Percentiles rank a stretch among this genome's conserved stretches.
Evolutionary conservation across 2,888 invertebrate genomes (phyloP).

Genomic region (Eremobia ochroleuca): DNA sequence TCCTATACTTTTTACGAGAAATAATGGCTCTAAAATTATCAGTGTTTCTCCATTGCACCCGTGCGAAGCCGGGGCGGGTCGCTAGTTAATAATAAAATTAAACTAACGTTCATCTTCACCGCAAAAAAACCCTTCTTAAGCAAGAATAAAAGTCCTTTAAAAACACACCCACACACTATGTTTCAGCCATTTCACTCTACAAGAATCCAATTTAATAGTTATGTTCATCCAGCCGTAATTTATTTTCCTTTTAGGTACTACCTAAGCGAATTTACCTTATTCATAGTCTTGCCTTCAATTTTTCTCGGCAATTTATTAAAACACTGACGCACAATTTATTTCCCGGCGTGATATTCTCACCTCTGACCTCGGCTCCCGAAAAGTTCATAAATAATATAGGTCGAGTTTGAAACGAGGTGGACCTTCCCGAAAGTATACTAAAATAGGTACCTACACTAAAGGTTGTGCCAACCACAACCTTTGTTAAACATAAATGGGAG

Average conservation of each 20-base stretch:
- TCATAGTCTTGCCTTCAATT: not conserved
- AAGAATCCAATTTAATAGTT: slow-evolving; percentile 1
- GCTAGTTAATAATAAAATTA: no score
- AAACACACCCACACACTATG: not conserved
- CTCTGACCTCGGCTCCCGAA: slow-evolving; percentile 38
- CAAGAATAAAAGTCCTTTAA: not conserved
- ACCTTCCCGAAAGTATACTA: slow-evolving; percentile 31
- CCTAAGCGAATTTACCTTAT: not conserved
- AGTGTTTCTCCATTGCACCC: no score
- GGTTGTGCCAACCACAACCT: no score
- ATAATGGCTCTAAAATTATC: no score
- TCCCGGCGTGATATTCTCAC: slow-evolving; percentile 36
- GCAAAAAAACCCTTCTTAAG: not conserved
- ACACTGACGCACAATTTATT: slow-evolving; percentile 20
- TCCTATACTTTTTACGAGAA: no score
- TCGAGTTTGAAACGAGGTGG: not conserved
- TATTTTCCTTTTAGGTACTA: not conserved
- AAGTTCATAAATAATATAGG: slow-evolving; percentile 46
- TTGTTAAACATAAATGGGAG: no score
- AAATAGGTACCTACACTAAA: not conserved
- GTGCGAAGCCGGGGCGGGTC: no score
- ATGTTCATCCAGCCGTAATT: not conserved
- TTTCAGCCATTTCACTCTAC: not conserved
- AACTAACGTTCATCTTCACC: not conserved
- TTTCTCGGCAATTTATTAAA: slow-evolving; percentile 15